These are phyloP conservation scores for Drosophila orosa DNA, from an alignment of 1,140 invertebrate genomes.

Conservation along the genomic window DNA sequence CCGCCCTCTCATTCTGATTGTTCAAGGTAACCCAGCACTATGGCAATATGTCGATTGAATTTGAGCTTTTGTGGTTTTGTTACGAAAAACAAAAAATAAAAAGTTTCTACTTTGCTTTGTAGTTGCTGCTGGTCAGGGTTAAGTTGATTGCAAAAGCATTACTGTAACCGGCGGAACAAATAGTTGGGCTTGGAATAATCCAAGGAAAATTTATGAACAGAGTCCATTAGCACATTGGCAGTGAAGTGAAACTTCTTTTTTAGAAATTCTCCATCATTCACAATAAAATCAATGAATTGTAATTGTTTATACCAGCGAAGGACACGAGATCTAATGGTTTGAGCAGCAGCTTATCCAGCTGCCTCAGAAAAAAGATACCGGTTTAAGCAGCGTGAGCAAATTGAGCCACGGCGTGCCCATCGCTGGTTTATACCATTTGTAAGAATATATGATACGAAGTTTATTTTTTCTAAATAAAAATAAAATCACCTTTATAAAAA, in stretches of 20 bases:
- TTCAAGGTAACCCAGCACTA: slow-evolving; percentile 35
- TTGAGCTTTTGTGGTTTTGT: slow-evolving; percentile 42
- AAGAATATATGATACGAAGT: too few relatives aligned
- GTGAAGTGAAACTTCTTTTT: slow-evolving; percentile 12
- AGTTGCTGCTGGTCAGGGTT: slow-evolving; percentile 27
- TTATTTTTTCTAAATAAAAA: too few relatives aligned
- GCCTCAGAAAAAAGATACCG: too few relatives aligned
- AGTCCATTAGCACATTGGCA: slow-evolving; percentile 20
- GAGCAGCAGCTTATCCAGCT: too few relatives aligned
- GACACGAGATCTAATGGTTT: too few relatives aligned
- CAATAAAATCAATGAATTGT: too few relatives aligned
- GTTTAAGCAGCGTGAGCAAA: too few relatives aligned
- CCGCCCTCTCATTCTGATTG: slow-evolving; percentile 29
- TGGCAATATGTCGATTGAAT: slow-evolving; percentile 50
- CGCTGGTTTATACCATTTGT: too few relatives aligned
- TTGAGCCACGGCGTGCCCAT: too few relatives aligned
- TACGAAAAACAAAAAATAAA: slow-evolving; percentile 21
- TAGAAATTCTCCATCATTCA: too few relatives aligned
- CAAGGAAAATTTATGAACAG: not conserved
- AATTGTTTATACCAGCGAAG: too few relatives aligned
- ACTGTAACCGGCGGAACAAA: slow-evolving; percentile 17
- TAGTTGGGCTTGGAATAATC: slow-evolving; percentile 4
- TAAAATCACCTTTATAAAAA: too few relatives aligned
- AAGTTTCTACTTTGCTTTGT: slow-evolving; percentile 8
- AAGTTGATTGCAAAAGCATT: slow-evolving; percentile 14